phyloP scores from a whole-genome alignment of 2,797 vertebrate genomes.

The Melanotaenia nigrans region DNA sequence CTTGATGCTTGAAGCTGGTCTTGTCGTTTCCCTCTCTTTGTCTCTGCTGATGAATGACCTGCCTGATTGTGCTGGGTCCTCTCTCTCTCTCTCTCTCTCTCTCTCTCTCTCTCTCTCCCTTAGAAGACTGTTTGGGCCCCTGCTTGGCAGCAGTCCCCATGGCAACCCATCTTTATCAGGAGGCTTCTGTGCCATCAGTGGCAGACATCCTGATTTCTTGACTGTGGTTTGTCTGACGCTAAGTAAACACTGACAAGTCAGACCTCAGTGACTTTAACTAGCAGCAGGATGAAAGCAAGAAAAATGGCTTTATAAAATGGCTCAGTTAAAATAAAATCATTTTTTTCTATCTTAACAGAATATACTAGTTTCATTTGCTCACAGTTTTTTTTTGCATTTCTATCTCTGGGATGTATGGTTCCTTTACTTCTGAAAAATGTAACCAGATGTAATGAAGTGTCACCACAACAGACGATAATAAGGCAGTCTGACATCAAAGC shows the following conservation, averaged over 20 bases:
- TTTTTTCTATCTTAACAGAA: background rate
- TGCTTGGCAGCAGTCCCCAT: conserved; percentile 73
- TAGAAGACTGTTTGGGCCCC: conserved; percentile 62
- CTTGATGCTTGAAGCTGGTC: conserved; percentile 74
- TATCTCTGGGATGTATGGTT: background rate
- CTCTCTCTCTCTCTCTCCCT: conserved; percentile 43
- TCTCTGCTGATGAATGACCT: conserved; percentile 80
- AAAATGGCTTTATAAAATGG: background rate
- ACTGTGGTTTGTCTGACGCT: conserved; percentile 68
- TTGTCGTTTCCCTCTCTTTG: conserved; percentile 80
- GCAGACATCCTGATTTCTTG: conserved; percentile 72
- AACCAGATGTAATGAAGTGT: background rate
- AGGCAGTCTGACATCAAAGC: background rate
- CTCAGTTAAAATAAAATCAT: background rate
- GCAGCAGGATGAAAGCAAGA: background rate
- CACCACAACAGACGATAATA: background rate
- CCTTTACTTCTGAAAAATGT: background rate
- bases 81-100: conserved; percentile 40
- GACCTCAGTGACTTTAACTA: conserved; percentile 31
- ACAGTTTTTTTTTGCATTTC: background rate
- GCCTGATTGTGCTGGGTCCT: conserved; percentile 64
- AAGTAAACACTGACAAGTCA: conserved; percentile 60
- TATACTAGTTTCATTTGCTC: too few species aligned
- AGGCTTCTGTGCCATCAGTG: conserved; percentile 64
- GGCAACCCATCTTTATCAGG: conserved; percentile 73